Evolutionary conservation across 1,140 invertebrate species (phyloP), one percentile per base, ranked within the genome.

Genomic region (Ceratosolen solmsi): DNA sequence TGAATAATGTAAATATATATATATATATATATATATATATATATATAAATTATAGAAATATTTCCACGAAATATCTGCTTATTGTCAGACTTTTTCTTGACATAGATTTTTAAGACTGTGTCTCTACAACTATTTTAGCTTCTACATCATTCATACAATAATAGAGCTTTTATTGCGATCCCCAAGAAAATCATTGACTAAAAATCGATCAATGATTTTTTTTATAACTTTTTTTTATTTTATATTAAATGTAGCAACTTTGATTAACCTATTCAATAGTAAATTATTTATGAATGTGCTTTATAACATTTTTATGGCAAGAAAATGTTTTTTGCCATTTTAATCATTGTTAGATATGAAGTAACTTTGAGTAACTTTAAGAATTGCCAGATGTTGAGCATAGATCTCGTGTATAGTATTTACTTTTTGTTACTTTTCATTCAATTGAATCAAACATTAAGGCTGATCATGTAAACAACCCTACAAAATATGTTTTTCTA

Each of bases 401-500:
- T 85, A 86, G 84, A 78, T 86, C 79, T 86, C 68, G 58, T 25
- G 20, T 79, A 73, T 78, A 41, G 71, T 80, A 82, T 73, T 79
- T 78, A 65, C 70, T 84, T 82, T 73, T 54, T 82, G 38, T 79
- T 85, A 54, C n/a, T 65, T 85, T 82, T 74, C 80, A 54, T 79
- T 84, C 85, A 88, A 84, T 89, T 88, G 83, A 90, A 89, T 88
- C 86, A 85, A 89, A 87, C 88, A 86, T 88, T 92, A 91, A 91
- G 90, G 90, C 91, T 92, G 90, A 89, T 90, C 88, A 90, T 92
- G 90, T 92, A 92, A 92, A 92, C 90, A 89, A 91, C 89, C 90
- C 91, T 91, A 92, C 90, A 91, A 92, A 92, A 92, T 91, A 92
- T 92, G 88, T 89, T 89, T 90, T 90, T 91, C 87, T 91, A 90